Evolutionary conservation across 2,113 vertebrate species (phyloP).

Genomic region (Donacobius atricapilla): DNA sequence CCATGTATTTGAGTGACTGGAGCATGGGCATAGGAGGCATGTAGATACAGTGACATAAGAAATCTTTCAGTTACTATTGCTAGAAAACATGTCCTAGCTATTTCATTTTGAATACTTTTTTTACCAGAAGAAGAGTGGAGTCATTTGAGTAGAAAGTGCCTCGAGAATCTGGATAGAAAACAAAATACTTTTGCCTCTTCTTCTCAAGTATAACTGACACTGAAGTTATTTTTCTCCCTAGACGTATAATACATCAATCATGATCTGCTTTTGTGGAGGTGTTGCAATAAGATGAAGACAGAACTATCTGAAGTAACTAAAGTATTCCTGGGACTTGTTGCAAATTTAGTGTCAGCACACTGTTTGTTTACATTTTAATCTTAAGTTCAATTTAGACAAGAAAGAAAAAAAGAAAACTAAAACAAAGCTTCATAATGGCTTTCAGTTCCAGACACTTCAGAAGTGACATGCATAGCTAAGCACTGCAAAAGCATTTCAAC

Average conservation of each 20-base stretch:
- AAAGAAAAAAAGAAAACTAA: neutral
- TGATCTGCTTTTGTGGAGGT: neutral
- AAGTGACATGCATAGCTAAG: neutral
- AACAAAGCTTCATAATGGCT: neutral
- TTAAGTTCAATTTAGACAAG: neutral
- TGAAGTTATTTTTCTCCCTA: neutral
- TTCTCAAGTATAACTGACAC: neutral
- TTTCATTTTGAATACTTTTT: conserved; percentile 5
- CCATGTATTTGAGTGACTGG: neutral
- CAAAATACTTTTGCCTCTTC: conserved; percentile 8
- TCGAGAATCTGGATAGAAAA: conserved; percentile 1
- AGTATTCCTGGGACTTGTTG: neutral
- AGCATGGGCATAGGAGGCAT: neutral
- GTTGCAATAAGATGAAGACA: neutral
- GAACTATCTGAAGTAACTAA: neutral
- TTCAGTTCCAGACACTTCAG: neutral
- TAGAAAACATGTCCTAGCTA: conserved; percentile 3
- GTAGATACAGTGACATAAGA: neutral
- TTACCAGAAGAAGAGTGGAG: neutral
- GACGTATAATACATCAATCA: conserved; percentile 2
- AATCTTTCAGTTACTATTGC: neutral
- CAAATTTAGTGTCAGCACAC: neutral
- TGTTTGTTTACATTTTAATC: neutral
- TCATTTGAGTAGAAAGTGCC: conserved; percentile 11
- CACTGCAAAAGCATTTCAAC: neutral